Percentiles rank a stretch among this genome's conserved stretches.
phyloP scores from a whole-genome alignment of 2,797 vertebrate species.

The Neoniphon sammara region DNA sequence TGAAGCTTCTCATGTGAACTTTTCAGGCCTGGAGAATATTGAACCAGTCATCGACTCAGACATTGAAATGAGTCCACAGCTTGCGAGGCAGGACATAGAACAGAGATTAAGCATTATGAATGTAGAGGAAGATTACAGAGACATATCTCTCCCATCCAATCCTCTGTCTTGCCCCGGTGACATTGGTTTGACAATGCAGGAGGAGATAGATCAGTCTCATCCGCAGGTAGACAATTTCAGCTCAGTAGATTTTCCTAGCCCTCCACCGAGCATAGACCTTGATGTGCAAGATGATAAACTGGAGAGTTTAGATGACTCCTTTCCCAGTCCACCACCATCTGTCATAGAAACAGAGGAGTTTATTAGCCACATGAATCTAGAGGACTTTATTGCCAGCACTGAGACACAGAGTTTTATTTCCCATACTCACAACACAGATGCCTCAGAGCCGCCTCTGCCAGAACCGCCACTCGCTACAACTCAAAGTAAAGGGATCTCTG shows the following conservation, averaged over 20 bases:
- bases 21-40: conserved; percentile 58
- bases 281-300: conserved; percentile 81
- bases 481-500: conserved; percentile 80
- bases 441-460: conserved; percentile 48
- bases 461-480: conserved; percentile 64
- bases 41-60: conserved; percentile 54
- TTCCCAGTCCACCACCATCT: conserved; percentile 81
- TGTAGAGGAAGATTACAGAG: conserved; percentile 53
- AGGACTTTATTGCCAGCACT: conserved; percentile 67
- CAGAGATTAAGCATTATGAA: conserved; percentile 41
- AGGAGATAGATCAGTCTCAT: conserved; percentile 66
- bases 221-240: conserved; percentile 77
- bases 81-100: conserved; percentile 32
- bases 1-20: conserved; percentile 49
- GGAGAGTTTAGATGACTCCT: conserved; percentile 81
- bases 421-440: conserved; percentile 47
- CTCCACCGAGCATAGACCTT: conserved; percentile 78
- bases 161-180: conserved; percentile 62
- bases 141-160: conserved; percentile 44
- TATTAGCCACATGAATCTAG: conserved; percentile 74
- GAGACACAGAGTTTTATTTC: conserved; percentile 65
- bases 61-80: conserved; percentile 39
- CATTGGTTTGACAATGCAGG: conserved; percentile 54
- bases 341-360: conserved; percentile 75
- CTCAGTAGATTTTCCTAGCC: conserved; percentile 82